Conservation (phyloP, 2,113 vertebrate genomes). For the Morone saxatilis region DNA sequence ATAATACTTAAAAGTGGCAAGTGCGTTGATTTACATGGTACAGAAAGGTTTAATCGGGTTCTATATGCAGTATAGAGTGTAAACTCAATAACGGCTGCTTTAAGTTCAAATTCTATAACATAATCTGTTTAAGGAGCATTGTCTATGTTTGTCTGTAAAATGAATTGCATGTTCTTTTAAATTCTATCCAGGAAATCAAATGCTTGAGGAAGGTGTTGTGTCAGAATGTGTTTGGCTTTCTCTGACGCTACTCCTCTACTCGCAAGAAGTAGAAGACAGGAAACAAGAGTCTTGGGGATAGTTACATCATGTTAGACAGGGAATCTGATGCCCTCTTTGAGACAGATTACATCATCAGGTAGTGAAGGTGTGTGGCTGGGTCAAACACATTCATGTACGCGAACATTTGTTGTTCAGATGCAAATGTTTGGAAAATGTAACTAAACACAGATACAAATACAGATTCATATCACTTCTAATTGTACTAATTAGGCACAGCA, state of each 20-base stretch:
- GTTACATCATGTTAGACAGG: constrained; percentile 7
- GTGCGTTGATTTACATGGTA: not conserved
- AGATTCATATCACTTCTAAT: not conserved
- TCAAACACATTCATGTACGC: too few species aligned
- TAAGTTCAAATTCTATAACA: not conserved
- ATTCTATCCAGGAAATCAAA: not conserved
- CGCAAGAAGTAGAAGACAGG: not conserved
- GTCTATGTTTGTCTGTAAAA: constrained; percentile 4
- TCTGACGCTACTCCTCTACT: not conserved
- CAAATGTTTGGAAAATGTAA: not conserved
- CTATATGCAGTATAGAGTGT: not conserved
- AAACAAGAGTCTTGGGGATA: not conserved
- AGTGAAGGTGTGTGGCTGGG: too few species aligned
- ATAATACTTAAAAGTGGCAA: not conserved
- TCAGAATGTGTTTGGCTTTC: not conserved
- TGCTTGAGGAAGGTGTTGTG: not conserved
- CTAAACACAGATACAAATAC: not conserved
- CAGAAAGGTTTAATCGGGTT: not conserved
- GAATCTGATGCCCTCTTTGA: not conserved
- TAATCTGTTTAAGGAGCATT: not conserved
- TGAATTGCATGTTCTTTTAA: not conserved
- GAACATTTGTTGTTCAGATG: too few species aligned
- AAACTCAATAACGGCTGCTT: not conserved
- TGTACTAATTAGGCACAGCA: not conserved
- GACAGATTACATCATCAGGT: not conserved